A percentile compares a stretch with the other conserved stretches of the same genome.
Conservation (phyloP, 2,797 vertebrate species). For the Phyllotis vaccarum region DNA sequence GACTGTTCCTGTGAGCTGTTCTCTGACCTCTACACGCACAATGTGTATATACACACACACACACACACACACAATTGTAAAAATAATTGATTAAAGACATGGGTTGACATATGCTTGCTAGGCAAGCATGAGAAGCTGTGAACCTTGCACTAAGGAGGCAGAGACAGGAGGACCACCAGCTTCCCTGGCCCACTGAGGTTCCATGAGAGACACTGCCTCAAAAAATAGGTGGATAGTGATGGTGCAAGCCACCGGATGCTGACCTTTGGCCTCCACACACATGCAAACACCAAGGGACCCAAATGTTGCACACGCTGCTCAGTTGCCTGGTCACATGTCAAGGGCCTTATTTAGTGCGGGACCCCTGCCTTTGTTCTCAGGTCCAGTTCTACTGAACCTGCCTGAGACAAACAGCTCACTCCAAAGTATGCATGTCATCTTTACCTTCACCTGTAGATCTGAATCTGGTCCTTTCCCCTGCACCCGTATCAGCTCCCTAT, state of each 20-base stretch:
- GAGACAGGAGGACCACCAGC: neutral
- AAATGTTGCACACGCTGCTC: neutral
- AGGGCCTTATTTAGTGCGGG: neutral
- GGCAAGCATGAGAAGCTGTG: neutral
- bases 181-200: no score
- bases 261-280: neutral
- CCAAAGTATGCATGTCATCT: neutral
- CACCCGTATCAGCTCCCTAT: neutral
- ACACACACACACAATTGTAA: no score
- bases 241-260: neutral
- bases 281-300: neutral
- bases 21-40: no score
- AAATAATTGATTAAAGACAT: neutral
- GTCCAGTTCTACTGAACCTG: neutral
- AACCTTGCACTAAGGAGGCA: neutral
- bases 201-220: no score
- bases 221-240: neutral
- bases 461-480: neutral
- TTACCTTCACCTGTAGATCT: neutral
- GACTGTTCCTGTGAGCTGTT: no score
- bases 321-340: neutral
- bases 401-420: neutral
- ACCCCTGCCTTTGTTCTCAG: neutral
- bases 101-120: neutral
- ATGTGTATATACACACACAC: no score